Evolutionary conservation across 1,140 invertebrate genomes (phyloP).

Genomic region (Steinernema feltiae): DNA sequence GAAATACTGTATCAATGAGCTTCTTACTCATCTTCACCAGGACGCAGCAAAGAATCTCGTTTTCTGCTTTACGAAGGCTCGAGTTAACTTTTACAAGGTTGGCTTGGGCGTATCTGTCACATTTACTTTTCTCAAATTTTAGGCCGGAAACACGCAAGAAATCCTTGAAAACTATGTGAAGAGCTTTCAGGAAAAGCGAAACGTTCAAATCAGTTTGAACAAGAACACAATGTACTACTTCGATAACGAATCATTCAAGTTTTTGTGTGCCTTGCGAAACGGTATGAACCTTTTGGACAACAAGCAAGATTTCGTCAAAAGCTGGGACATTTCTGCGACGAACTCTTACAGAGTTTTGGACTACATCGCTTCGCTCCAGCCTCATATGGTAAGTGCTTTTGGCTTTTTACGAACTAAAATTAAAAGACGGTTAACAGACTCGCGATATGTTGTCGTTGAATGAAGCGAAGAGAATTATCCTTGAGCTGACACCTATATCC

Average conservation of each 20-base stretch:
- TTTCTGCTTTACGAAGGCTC: slow-evolving; percentile 42
- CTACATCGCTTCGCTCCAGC: slow-evolving; percentile 22
- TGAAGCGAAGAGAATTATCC: slow-evolving; percentile 10
- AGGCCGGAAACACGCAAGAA: slow-evolving; percentile 31
- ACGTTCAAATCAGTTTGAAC: slow-evolving; percentile 15
- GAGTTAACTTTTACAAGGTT: slow-evolving; percentile 32
- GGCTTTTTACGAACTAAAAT: too few relatives aligned
- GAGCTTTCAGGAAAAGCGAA: slow-evolving; percentile 4
- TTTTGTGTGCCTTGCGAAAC: too few relatives aligned
- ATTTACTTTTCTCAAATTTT: too few relatives aligned
- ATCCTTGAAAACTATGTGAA: slow-evolving; percentile 17
- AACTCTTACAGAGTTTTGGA: slow-evolving; percentile 28
- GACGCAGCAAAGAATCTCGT: slow-evolving; percentile 40
- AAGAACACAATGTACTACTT: too few relatives aligned
- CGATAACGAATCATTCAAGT: too few relatives aligned
- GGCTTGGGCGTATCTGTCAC: too few relatives aligned
- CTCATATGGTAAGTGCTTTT: too few relatives aligned
- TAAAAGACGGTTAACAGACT: too few relatives aligned
- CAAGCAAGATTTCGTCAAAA: slow-evolving; percentile 18
- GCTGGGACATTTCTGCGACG: slow-evolving; percentile 24
- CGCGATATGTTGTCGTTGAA: slow-evolving; percentile 12
- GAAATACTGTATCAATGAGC: slow-evolving; percentile 49
- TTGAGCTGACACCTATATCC: slow-evolving; percentile 29
- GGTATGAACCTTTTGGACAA: slow-evolving; percentile 24
- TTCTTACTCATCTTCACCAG: slow-evolving; percentile 30